Base-by-base conservation (phyloP, 1,140 invertebrate genomes). In the Mercenaria mercenaria region DNA sequence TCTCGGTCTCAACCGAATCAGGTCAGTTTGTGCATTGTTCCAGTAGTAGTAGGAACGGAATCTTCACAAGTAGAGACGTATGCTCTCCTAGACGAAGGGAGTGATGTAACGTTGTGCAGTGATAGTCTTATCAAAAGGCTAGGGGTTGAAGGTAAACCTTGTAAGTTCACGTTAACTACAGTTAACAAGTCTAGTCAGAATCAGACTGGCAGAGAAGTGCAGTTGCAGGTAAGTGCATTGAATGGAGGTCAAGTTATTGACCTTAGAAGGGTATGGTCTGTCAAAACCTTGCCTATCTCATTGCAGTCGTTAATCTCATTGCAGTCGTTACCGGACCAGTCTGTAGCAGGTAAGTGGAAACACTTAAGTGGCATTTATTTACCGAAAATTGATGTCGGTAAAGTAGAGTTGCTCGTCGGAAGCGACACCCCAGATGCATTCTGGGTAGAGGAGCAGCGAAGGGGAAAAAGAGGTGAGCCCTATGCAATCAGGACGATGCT, bases 71-170 rank as follows among this genome's bases (percentile, higher is more conserved):
- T 47, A 29, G n/a, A 83, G 29, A 83, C 81, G 3, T 83, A 83
- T 32, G 81, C 81, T 37, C 61, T 83, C 23, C 61, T 83, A 4
- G 81, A 83, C 69, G 81, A 83, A 47, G 81, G 81, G 10, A 83
- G 81, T 50, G 61, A 83, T n/a, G 64, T 83, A 43, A 83, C 39
- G 18, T 69, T 83, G 18, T 83, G 81, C 29, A 83, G 61, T 26
- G 56, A 83, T 47, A 29, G n/a, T 23, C 39, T 83, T n/a, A 61
- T 83, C 4, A 41, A 83, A 50, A 83, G 39, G 23, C 34, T 64
- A 26, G 61, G 61, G 11, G 61, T 37, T 67, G 20, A 20, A 83
- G 61, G 81, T 41, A 83, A 34, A 34, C 39, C 81, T 29, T 52
- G 43, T 59, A 15, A 83, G 56, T 83, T 83, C n/a, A 83, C 81